Evolutionary conservation across 1,140 invertebrate species (phyloP).

Genomic region (Ditylenchus dipsaci): DNA sequence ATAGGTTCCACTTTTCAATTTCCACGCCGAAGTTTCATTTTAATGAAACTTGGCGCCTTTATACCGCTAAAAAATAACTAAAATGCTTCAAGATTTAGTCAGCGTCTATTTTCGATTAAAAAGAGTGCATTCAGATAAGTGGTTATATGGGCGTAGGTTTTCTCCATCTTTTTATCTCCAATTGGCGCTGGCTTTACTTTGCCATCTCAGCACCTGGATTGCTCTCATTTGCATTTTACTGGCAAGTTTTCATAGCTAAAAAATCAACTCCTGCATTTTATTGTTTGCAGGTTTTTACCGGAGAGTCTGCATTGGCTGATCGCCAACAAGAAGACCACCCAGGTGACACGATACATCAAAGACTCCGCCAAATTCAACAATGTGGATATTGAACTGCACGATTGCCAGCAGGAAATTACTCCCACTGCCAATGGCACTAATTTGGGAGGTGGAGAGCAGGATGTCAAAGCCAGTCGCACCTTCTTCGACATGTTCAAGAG

Average conservation of each 20-base stretch:
- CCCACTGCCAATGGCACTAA: background rate
- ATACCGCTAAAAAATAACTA: no score
- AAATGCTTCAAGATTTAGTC: no score
- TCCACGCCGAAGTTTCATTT: no score
- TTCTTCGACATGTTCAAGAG: constrained; percentile 38
- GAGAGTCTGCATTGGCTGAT: constrained; percentile 49
- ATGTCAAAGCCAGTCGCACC: background rate
- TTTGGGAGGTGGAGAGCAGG: no score
- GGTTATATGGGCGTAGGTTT: constrained; percentile 43
- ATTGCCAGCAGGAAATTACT: constrained; percentile 19
- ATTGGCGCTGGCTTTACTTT: constrained; percentile 41
- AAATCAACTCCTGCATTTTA: background rate
- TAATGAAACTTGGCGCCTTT: no score
- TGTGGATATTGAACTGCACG: constrained; percentile 25
- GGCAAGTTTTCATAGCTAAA: constrained; percentile 14
- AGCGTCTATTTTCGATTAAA: background rate
- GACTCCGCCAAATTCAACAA: constrained; percentile 27
- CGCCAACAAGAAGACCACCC: constrained; percentile 30
- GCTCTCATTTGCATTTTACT: constrained; percentile 40
- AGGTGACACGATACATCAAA: constrained; percentile 31
- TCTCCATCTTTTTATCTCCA: constrained; percentile 36
- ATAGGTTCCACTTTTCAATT: no score
- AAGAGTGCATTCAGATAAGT: constrained; percentile 2
- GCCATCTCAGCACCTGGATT: constrained; percentile 25
- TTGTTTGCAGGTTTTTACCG: constrained; percentile 21